Evolutionary conservation across 2,888 invertebrate genomes (phyloP).

Genomic region (Cartodere bifasciata): DNA sequence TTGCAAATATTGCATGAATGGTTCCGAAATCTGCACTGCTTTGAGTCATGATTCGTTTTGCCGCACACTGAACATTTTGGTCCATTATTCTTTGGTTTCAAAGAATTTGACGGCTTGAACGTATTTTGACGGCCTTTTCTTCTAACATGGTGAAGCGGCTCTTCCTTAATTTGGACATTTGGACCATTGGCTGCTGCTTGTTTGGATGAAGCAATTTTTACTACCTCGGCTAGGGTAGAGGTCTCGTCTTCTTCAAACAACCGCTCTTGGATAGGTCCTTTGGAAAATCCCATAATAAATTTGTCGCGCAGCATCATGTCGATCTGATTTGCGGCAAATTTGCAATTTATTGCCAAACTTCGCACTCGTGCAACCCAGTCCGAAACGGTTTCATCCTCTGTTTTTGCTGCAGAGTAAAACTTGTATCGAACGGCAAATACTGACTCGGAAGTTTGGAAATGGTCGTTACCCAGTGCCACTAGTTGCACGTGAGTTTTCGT

Average conservation of each 20-base stretch:
- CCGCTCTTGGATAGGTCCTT: conserved; percentile 2
- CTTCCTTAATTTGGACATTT: too few relatives aligned
- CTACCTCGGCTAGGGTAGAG: not conserved
- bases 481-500: conserved; percentile 10
- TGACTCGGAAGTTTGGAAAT: conserved; percentile 10
- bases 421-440: conserved; percentile 14
- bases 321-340: too few relatives aligned
- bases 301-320: conserved; percentile 2
- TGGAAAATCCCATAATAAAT: conserved; percentile 3
- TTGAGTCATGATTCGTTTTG: too few relatives aligned
- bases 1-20: too few relatives aligned
- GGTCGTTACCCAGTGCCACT: conserved; percentile 11
- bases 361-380: conserved; percentile 16
- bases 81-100: too few relatives aligned
- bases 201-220: conserved; percentile 1
- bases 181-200: too few relatives aligned
- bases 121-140: too few relatives aligned
- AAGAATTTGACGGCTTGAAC: too few relatives aligned
- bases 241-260: conserved; percentile 3
- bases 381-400: conserved; percentile 10
- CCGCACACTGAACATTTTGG: too few relatives aligned
- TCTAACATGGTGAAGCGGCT: too few relatives aligned
- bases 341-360: conserved; percentile 13
- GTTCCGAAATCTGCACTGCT: too few relatives aligned
- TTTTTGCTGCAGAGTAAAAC: conserved; percentile 14